phyloP scores from a whole-genome alignment of 2,797 vertebrate genomes.

The Pteronotus mesoamericanus region DNA sequence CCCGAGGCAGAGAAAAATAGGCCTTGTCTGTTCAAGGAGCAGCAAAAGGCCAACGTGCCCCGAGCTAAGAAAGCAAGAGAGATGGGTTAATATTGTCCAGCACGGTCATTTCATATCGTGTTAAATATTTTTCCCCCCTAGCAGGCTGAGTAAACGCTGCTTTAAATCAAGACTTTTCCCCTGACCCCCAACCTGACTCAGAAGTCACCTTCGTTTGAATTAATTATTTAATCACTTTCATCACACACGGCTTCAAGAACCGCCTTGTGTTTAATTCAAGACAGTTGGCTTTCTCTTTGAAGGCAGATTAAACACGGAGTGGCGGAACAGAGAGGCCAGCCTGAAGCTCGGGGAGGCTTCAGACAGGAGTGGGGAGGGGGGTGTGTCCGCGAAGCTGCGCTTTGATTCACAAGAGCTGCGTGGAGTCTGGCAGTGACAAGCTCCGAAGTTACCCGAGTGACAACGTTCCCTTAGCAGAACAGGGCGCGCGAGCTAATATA shows the following conservation, averaged over 20 bases:
- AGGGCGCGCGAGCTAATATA: not conserved
- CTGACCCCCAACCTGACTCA: slow-evolving; percentile 63
- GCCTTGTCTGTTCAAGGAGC: not conserved
- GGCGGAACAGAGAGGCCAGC: slow-evolving; percentile 51
- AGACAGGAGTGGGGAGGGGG: slow-evolving; percentile 25
- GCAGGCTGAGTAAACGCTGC: slow-evolving; percentile 6
- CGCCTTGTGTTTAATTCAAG: slow-evolving; percentile 77
- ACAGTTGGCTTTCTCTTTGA: slow-evolving; percentile 78
- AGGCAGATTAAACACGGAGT: slow-evolving; percentile 75
- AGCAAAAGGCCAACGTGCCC: not conserved
- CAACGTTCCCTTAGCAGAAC: slow-evolving; percentile 40
- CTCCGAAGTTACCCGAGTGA: slow-evolving; percentile 38
- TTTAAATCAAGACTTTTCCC: slow-evolving; percentile 64
- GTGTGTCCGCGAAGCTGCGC: slow-evolving; percentile 43
- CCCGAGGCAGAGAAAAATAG: not conserved
- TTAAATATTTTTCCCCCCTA: not conserved
- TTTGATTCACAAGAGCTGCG: slow-evolving; percentile 61
- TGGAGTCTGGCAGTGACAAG: slow-evolving; percentile 4
- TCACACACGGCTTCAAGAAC: slow-evolving; percentile 60
- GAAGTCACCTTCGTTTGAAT: slow-evolving; percentile 71
- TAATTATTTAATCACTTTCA: slow-evolving; percentile 76
- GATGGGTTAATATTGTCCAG: not conserved
- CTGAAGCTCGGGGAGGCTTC: slow-evolving; percentile 66
- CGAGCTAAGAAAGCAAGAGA: not conserved
- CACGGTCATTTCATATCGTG: not conserved